Evolutionary conservation across 2,888 invertebrate genomes (phyloP).

Genomic region (Aphidoletes aphidimyza): DNA sequence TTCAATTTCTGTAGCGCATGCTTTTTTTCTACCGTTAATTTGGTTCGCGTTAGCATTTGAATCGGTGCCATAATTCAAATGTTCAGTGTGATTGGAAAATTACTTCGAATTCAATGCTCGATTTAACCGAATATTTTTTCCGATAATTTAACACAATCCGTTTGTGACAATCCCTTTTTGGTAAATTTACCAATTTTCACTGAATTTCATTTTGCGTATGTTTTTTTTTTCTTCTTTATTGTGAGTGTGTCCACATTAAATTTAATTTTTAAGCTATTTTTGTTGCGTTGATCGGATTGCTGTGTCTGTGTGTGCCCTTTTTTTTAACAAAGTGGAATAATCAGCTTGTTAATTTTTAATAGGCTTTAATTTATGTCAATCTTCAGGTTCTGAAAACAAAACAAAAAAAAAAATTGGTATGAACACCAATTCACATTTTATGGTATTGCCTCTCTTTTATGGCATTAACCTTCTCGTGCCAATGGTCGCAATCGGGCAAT

Average conservation of each 20-base stretch:
- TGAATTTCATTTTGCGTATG: neutral
- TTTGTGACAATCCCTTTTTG: neutral
- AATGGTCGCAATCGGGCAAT: too few relatives aligned
- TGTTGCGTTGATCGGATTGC: neutral
- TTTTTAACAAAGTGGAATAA: neutral
- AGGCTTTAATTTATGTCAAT: constrained; percentile 6
- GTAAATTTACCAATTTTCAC: neutral
- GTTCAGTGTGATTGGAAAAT: neutral
- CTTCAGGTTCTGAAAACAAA: neutral
- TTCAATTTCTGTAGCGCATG: neutral
- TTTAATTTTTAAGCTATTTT: too few relatives aligned
- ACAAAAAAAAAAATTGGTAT: neutral
- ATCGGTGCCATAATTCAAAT: neutral
- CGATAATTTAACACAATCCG: constrained; percentile 36
- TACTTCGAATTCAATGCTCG: constrained; percentile 13
- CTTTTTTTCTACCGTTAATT: neutral
- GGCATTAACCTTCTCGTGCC: too few relatives aligned
- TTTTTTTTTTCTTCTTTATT: neutral
- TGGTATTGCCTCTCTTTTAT: too few relatives aligned
- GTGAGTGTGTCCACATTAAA: too few relatives aligned
- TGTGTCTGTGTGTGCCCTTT: too few relatives aligned
- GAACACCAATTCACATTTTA: neutral
- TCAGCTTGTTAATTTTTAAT: constrained; percentile 42
- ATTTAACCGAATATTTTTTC: constrained; percentile 5
- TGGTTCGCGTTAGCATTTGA: neutral